These are phyloP conservation scores for Spinibarbus caldwelli DNA, from an alignment of 2,797 vertebrate species.

Conservation along the genomic window DNA sequence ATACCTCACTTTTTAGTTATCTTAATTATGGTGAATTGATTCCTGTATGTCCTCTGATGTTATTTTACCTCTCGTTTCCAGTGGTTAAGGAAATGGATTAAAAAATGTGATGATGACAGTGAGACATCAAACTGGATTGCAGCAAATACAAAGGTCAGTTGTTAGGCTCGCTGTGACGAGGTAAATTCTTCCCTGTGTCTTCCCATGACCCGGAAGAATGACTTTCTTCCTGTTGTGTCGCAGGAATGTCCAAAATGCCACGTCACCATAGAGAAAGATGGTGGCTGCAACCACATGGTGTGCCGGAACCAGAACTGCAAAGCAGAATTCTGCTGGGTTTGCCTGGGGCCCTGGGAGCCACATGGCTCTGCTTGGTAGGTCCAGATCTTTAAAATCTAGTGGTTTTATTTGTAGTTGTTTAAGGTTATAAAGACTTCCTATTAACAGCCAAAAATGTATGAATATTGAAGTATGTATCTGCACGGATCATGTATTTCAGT, in stretches of 20 bases:
- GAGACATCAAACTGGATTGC: constrained; percentile 99
- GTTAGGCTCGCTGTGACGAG: background rate
- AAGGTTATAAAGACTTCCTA: background rate
- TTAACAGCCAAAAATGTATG: background rate
- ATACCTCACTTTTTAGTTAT: background rate
- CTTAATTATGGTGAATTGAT: constrained; percentile 1
- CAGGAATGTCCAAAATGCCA: constrained; percentile 99
- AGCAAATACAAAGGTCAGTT: constrained; percentile 95
- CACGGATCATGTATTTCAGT: background rate
- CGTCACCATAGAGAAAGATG: constrained; percentile 99
- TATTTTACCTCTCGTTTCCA: constrained; percentile 59
- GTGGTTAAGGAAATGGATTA: constrained; percentile 99
- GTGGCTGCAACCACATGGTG: constrained; percentile 99
- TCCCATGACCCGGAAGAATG: background rate
- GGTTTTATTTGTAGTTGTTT: background rate
- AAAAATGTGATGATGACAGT: constrained; percentile 99
- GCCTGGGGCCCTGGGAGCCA: constrained; percentile 98
- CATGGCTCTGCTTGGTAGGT: constrained; percentile 98
- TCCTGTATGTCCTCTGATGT: background rate
- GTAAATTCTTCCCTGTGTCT: background rate
- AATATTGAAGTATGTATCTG: background rate
- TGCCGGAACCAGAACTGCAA: constrained; percentile 99
- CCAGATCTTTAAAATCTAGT: background rate
- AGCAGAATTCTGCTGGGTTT: constrained; percentile 99
- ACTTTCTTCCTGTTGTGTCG: constrained; percentile 54